Base-by-base conservation (phyloP, 2,797 vertebrate genomes). In the Enteromius viviparus region DNA sequence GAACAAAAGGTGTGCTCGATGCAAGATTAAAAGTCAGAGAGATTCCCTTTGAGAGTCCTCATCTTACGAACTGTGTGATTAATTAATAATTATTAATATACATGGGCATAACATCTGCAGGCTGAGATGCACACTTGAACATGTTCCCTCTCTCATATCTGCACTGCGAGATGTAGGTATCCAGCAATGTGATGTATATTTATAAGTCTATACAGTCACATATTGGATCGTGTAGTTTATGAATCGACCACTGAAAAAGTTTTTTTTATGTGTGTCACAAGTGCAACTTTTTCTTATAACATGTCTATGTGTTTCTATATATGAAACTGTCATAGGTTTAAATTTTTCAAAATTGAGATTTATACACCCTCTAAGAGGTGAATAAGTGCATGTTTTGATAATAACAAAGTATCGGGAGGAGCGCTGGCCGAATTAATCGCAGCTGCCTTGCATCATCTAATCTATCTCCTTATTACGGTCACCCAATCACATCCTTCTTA, bases 1-100 rank as follows among this genome's bases (percentile, higher is more conserved):
- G 86, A 93, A 93, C 92, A 93, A 92, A 93, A 90, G 91, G 90
- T 91, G 91, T 88, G 89, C 87, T 91, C 81, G 85, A 65, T 76
- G 86, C 91, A 88, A 88, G 90, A 91, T 89, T 93, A 91, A 91
- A 90, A 89, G 83, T 76, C 17, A 85, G 80, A 87, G 92, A 69
- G 68, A 89, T 88, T 91, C 86, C 76, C 49, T 4, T 77, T 58
- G 53, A 62, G 42, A 70, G 66, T n/a, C 23, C 49, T 78, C 40
- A 26, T 29, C 49, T 68, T 34, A 37, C 23, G 72, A 51, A 2
- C 32, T 15, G 40, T 72, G n/a, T 66, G 49, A 74, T 82, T 79
- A 72, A 85, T 82, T 75, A 29, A 72, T 71, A 66, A 37, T 37
- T 68, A 66, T 76, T 71, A 60, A 78, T 77, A 70, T 78, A 83